These are phyloP conservation scores for Acanthosoma haemorrhoidale DNA, from an alignment of 2,888 invertebrate species.

Conservation along the genomic window DNA sequence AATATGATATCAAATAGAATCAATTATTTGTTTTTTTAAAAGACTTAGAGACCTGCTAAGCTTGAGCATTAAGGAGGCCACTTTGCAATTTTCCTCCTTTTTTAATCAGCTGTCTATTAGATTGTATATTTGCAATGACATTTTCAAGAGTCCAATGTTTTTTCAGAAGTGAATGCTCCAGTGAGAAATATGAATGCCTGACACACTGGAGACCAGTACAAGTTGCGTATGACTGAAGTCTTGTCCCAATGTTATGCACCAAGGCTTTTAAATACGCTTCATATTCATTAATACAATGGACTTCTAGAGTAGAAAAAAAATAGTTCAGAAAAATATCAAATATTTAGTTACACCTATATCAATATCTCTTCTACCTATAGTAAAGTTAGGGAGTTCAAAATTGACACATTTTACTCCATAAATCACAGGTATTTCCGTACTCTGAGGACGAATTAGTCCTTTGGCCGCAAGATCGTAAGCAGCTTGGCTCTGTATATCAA, in stretches of 20 bases:
- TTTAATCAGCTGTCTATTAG: slow-evolving; percentile 52
- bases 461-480: slow-evolving; percentile 82
- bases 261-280: slow-evolving; percentile 69
- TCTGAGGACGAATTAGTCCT: slow-evolving; percentile 72
- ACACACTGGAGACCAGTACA: slow-evolving; percentile 75
- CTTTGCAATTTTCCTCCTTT: slow-evolving; percentile 1
- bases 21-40: too few relatives aligned
- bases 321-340: not conserved
- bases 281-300: slow-evolving; percentile 81
- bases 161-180: slow-evolving; percentile 68
- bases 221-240: slow-evolving; percentile 71
- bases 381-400: slow-evolving; percentile 77
- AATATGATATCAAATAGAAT: too few relatives aligned
- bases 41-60: not conserved
- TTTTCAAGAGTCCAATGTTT: slow-evolving; percentile 75
- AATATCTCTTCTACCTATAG: slow-evolving; percentile 58
- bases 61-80: not conserved
- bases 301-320: slow-evolving; percentile 55
- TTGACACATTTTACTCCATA: slow-evolving; percentile 81
- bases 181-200: slow-evolving; percentile 72
- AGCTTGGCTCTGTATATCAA: slow-evolving; percentile 77
- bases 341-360: not conserved
- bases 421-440: slow-evolving; percentile 65
- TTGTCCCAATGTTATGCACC: slow-evolving; percentile 77
- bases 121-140: slow-evolving; percentile 60